phyloP scores from a whole-genome alignment of 2,113 vertebrate genomes.

The Balaeniceps rex region DNA sequence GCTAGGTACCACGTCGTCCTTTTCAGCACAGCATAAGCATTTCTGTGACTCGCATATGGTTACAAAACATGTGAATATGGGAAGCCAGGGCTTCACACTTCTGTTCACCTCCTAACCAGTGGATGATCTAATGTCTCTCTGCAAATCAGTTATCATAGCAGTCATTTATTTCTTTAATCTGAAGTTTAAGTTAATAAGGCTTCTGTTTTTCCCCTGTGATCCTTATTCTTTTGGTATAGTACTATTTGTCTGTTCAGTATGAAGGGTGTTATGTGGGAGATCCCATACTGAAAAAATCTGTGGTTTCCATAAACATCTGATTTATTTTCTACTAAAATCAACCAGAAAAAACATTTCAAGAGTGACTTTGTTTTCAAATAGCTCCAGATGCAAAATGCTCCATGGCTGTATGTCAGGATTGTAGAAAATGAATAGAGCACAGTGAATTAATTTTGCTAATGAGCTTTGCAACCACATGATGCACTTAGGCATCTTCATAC shows the following conservation, averaged over 20 bases:
- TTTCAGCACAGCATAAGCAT: background rate
- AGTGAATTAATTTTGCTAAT: slow-evolving; percentile 62
- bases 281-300: background rate
- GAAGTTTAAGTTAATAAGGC: background rate
- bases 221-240: background rate
- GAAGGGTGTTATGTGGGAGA: background rate
- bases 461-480: slow-evolving; percentile 41
- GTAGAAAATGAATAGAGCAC: slow-evolving; percentile 37
- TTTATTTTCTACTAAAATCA: background rate
- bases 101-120: background rate
- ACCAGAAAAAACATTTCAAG: background rate
- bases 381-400: slow-evolving; percentile 18
- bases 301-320: background rate
- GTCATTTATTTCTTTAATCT: background rate
- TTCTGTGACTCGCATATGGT: background rate
- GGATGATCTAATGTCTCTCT: background rate
- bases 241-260: background rate
- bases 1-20: rapidly evolving
- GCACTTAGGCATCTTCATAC: slow-evolving; percentile 14
- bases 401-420: slow-evolving; percentile 19
- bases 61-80: background rate
- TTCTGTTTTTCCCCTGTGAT: background rate
- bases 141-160: background rate
- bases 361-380: slow-evolving; percentile 4
- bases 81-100: background rate